These are phyloP conservation scores for Apoda limacodes DNA, from an alignment of 2,888 invertebrate species.

Conservation along the genomic window DNA sequence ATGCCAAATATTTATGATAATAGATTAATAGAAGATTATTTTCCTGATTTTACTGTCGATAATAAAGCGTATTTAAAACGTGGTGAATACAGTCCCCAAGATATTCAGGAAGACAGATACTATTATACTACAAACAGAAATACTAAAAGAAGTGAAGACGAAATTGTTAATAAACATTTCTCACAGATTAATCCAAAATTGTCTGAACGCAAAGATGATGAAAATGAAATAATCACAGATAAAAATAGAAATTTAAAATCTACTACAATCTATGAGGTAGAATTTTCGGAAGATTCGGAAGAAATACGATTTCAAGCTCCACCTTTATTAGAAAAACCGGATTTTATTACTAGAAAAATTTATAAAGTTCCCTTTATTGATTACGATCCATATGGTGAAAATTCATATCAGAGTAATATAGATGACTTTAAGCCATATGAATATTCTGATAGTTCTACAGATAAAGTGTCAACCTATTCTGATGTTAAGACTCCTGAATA, in stretches of 20 bases:
- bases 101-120: constrained; percentile 32
- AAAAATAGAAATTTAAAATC: constrained; percentile 12
- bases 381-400: constrained; percentile 12
- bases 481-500: constrained; percentile 18
- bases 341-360: constrained; percentile 40
- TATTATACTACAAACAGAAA: constrained; percentile 33
- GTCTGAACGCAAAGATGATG: constrained; percentile 11
- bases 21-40: constrained; percentile 41
- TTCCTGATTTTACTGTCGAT: constrained; percentile 41
- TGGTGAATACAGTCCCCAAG: constrained; percentile 27
- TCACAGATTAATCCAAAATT: constrained; percentile 16
- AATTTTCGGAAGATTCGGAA: constrained; percentile 12
- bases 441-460: constrained; percentile 7
- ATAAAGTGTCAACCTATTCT: constrained; percentile 25
- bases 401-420: constrained; percentile 18
- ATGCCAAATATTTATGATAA: constrained; percentile 26
- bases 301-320: constrained; percentile 29
- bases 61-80: constrained; percentile 27
- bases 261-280: constrained; percentile 9
- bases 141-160: constrained; percentile 11
- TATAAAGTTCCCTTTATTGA: constrained; percentile 20
- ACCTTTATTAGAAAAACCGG: constrained; percentile 35
- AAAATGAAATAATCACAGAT: constrained; percentile 11
- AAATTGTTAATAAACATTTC: constrained; percentile 1
- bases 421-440: constrained; percentile 14